Evolutionary conservation across 92 coral and sea anemone genomes (phyloP).

Genomic region (Parazoanthus swiftii): DNA sequence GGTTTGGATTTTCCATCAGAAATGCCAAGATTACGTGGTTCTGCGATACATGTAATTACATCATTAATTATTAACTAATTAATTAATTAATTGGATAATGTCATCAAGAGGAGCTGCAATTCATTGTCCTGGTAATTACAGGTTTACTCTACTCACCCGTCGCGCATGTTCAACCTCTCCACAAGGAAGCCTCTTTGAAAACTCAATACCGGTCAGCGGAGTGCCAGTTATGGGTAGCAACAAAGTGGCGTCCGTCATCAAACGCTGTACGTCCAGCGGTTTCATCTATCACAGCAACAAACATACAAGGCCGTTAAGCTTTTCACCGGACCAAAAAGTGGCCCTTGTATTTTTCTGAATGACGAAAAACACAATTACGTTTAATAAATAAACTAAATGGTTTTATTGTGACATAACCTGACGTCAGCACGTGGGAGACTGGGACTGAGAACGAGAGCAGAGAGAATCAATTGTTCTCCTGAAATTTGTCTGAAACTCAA

Average conservation of each 20-base stretch:
- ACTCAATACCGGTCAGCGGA: constrained; percentile 98
- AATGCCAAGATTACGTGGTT: too few species aligned
- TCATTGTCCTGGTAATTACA: neutral
- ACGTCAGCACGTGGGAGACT: neutral
- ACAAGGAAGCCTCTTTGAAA: constrained; percentile 95
- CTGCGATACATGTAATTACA: too few species aligned
- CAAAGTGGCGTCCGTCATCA: constrained; percentile 97
- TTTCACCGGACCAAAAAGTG: neutral
- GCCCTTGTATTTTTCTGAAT: neutral
- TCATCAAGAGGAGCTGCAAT: too few species aligned
- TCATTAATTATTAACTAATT: too few species aligned
- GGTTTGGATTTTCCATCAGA: too few species aligned
- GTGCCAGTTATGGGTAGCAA: constrained; percentile 94
- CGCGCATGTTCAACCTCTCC: constrained; percentile 98
- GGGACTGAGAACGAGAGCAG: neutral
- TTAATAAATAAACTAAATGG: neutral
- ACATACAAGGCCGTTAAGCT: neutral
- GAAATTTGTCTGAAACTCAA: too few species aligned
- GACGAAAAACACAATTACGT: neutral
- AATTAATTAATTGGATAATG: too few species aligned
- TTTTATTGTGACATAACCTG: too few species aligned
- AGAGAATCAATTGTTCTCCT: neutral
- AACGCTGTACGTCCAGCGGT: constrained; percentile 83
- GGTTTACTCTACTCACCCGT: constrained; percentile 59
- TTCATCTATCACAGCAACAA: constrained; percentile 69